These are phyloP conservation scores for Andrena marginata DNA, from an alignment of 2,888 invertebrate genomes.

Conservation along the genomic window DNA sequence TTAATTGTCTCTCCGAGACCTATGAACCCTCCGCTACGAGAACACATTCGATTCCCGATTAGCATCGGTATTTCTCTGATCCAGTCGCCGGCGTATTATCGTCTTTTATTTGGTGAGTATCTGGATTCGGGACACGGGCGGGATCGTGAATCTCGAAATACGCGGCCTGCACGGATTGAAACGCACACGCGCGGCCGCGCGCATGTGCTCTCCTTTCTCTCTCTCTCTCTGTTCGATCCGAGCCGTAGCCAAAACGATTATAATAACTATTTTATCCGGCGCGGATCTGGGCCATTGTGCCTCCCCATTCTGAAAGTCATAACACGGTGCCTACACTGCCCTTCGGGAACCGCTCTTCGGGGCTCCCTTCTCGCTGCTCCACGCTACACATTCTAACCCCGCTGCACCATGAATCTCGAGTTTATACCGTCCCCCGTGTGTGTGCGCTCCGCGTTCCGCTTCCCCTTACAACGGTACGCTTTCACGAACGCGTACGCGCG, in stretches of 20 bases:
- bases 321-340: constrained; percentile 83
- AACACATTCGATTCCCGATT: constrained; percentile 58
- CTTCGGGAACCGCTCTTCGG: constrained; percentile 73
- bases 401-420: constrained; percentile 72
- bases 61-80: constrained; percentile 77
- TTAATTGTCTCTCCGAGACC: no score
- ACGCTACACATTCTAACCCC: constrained; percentile 59
- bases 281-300: constrained; percentile 84
- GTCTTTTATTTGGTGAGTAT: constrained; percentile 61
- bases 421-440: constrained; percentile 48
- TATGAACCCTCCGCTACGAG: background rate
- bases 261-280: constrained; percentile 85
- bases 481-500: background rate
- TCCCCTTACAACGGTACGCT: constrained; percentile 7
- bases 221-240: constrained; percentile 59
- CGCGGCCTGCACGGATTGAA: constrained; percentile 33
- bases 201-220: constrained; percentile 20
- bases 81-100: constrained; percentile 76
- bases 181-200: constrained; percentile 26
- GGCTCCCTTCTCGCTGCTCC: constrained; percentile 57
- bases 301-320: constrained; percentile 84
- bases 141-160: constrained; percentile 31
- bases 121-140: constrained; percentile 36
- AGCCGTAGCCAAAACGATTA: constrained; percentile 82
- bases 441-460: constrained; percentile 37